Evolutionary conservation across 1,140 invertebrate species (phyloP), one percentile per base, ranked within the genome.

Genomic region (Metaphire vulgaris): DNA sequence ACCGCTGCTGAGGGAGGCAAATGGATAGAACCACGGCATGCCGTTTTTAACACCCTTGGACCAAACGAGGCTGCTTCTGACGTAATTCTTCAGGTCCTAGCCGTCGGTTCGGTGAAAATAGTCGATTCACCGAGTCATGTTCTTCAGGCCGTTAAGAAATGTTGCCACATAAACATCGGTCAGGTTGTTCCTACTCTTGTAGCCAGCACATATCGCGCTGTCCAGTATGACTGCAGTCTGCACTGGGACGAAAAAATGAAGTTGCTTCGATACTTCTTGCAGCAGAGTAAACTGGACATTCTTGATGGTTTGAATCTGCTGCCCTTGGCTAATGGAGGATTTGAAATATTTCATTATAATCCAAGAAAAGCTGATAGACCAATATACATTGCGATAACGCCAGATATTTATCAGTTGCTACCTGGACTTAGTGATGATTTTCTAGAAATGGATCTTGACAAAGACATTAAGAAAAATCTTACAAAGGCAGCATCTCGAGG

Each of bases 31-130:
- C 56, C 77, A n/a, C 33, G 65, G 29, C 28, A 75, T 56, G 77
- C 77, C 30, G 69, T 78, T 66, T 78, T 78, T 68, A 70, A 78
- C 33, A 78, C 77, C 15, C 72, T 77, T 32, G 76, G 74, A 31
- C 21, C 15, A 2, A 32, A 33, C 2, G 70, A 68, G 21, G 76
- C 56, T 28, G 69, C 70, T 12, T 32, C 56, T n/a, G 56, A 74
- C n/a, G 70, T 69, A 12, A 74, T 77, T 12, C 31, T 74, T 29
- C 31, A 74, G n/a, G 65, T 77, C 28, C 72, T 77, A 14, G 31
- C 72, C 12, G 33, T 34, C 26, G 67, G 34, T 32, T 74, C 64
- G 31, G 72, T 77, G 29, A 77, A 67, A 68, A 33, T 77, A 1
- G 73, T 69, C 73, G 56, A 70, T 41, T 73, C 70, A 26, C 77